Base-by-base conservation (phyloP, 2,113 vertebrate genomes). In the Platysteira castanea region DNA sequence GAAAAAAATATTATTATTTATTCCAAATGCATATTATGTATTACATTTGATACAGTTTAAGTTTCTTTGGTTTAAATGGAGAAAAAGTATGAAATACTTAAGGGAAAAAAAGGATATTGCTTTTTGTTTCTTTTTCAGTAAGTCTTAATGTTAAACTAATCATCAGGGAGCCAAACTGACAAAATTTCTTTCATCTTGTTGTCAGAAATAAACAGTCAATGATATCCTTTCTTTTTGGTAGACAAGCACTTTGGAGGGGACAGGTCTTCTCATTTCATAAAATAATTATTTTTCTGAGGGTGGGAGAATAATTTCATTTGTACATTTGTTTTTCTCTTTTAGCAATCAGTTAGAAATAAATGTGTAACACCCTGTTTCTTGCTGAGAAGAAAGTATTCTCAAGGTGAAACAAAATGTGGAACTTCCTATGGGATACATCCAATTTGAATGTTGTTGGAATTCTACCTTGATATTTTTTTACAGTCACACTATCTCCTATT, bases 191-290 rank as follows among this genome's bases (percentile, higher is more conserved):
- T 76, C 47, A 79, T 93, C 73, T 91, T 95, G 80, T 94, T 93
- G 86, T 95, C 96, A 97, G 76, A 78, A 97, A 92, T 63, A 91
- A 97, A 93, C 87, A 94, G 87, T 95, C 65, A 95, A 88, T 35
- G 24, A 65, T 91, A 88, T 77, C 73, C 67, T 96, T 95, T 95
- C 87, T 89, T 97, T 97, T 74, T 83, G 56, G 87, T 94, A 96
- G 87, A 91, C 89, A 93, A 91, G 59, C 83, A 81, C 77, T 96
- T 93, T 96, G 65, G 93, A 98, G 90, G 86, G 84, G 96, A 97
- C 46, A 88, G 90, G 95, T 92, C 87, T 96, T 97, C 96, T 96
- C 84, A 91, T 95, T 97, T 97, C 71, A 95, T 95, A 97, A 94
- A 93, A 94, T 78, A 95, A 96, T 96, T 94, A 93, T 95, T 97